phyloP scores from a whole-genome alignment of 2,888 invertebrate genomes.

The Pollenia griseotomentosa region DNA sequence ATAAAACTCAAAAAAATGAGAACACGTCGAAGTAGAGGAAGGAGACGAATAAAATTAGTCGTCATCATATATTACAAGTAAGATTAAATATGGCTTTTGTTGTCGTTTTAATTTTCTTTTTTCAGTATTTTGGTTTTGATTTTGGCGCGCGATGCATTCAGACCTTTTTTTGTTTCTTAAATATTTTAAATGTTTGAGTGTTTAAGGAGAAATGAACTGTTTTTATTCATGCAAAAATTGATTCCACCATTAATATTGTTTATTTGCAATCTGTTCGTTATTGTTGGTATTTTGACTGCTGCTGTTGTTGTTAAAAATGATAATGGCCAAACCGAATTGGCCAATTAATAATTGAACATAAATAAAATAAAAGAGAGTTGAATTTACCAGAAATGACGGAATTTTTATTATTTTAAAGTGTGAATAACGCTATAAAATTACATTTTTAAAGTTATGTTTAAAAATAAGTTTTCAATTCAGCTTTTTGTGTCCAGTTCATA shows the following conservation, averaged over 20 bases:
- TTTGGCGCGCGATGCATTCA: not conserved
- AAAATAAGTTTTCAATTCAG: not conserved
- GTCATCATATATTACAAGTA: not conserved
- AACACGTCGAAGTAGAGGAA: not conserved
- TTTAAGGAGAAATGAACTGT: conserved; percentile 25
- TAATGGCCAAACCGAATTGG: conserved; percentile 25
- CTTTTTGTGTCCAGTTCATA: not conserved
- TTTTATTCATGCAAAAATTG: conserved; percentile 22
- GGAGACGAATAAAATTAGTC: not conserved
- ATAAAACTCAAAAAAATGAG: not conserved
- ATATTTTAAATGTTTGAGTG: conserved; percentile 20
- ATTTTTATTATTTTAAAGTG: not conserved
- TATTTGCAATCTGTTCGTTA: conserved; percentile 22
- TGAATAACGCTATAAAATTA: not conserved
- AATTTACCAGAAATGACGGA: not conserved
- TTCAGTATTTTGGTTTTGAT: conserved; percentile 7
- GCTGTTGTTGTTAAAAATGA: conserved; percentile 15
- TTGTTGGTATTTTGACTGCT: not conserved
- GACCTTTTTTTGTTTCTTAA: not conserved
- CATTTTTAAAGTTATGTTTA: not conserved
- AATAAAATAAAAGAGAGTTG: not conserved
- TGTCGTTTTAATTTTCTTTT: not conserved
- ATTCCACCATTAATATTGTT: conserved; percentile 29
- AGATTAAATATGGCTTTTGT: conserved; percentile 27
- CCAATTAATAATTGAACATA: conserved; percentile 27